Conservation (phyloP, 2,113 vertebrate species). For the Argyrosomus japonicus region DNA sequence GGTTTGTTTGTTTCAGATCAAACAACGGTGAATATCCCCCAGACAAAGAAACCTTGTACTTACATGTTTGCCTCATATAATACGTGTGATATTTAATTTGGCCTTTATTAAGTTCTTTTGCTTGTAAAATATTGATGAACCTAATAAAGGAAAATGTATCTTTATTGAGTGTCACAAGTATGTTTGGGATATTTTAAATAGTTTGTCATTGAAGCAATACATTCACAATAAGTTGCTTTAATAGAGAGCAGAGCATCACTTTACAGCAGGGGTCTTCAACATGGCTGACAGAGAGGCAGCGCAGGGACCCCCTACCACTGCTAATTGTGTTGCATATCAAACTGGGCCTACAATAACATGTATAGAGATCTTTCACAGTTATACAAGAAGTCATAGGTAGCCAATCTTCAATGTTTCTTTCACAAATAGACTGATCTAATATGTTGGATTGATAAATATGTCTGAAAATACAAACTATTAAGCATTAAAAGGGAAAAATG, state of each 20-base stretch:
- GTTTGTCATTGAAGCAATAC: slow-evolving; percentile 13
- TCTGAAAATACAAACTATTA: no score
- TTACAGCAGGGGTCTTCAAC: not conserved
- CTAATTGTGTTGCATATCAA: no score
- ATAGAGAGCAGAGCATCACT: slow-evolving; percentile 4
- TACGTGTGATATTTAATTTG: slow-evolving; percentile 82
- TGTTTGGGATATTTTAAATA: slow-evolving; percentile 46
- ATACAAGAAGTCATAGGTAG: no score
- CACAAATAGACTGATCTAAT: no score
- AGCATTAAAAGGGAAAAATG: no score
- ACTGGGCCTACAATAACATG: no score
- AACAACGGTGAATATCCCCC: slow-evolving; percentile 31
- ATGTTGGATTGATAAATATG: no score
- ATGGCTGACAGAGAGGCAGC: no score
- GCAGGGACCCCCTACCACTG: no score
- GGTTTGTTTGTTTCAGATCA: slow-evolving; percentile 59
- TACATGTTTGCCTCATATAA: slow-evolving; percentile 77
- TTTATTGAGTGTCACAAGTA: slow-evolving; percentile 64
- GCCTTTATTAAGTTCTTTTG: slow-evolving; percentile 84
- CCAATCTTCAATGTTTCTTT: no score
- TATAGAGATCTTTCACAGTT: no score
- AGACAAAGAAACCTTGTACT: slow-evolving; percentile 69
- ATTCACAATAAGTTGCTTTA: slow-evolving; percentile 9
- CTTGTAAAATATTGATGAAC: slow-evolving; percentile 85
- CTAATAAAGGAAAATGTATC: slow-evolving; percentile 82